These are phyloP conservation scores for Magallana gigas DNA, from an alignment of 1,140 invertebrate genomes.

Conservation along the genomic window DNA sequence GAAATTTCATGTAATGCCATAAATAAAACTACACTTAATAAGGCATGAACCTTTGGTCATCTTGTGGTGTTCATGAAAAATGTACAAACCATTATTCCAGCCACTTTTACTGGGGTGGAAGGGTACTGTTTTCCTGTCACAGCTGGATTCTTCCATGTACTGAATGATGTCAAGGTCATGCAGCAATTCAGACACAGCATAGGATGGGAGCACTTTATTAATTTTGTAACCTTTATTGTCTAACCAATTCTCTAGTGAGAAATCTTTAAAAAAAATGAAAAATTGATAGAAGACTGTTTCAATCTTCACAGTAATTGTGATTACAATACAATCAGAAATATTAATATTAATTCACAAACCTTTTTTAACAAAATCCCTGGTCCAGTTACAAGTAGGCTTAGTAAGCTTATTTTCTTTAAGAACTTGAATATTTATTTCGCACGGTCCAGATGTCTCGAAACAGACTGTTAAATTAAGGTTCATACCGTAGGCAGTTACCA, in stretches of 20 bases:
- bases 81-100: slow-evolving; percentile 39
- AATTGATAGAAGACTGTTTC: neutral
- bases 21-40: no score
- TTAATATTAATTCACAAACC: neutral
- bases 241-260: slow-evolving; percentile 3
- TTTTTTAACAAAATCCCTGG: slow-evolving; percentile 37
- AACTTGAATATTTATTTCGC: slow-evolving; percentile 38
- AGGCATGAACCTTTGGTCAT: no score
- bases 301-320: no score
- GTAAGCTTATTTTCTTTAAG: slow-evolving; percentile 25
- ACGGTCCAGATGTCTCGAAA: slow-evolving; percentile 46
- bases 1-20: no score
- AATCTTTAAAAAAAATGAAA: neutral
- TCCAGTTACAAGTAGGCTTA: slow-evolving; percentile 40
- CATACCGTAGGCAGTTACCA: slow-evolving; percentile 11
- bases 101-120: slow-evolving; percentile 10
- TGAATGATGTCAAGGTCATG: slow-evolving; percentile 38
- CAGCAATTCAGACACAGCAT: slow-evolving; percentile 18
- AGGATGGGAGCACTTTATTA: neutral
- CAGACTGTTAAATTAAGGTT: slow-evolving; percentile 59
- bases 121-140: neutral
- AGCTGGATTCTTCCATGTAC: neutral
- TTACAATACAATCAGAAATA: neutral
- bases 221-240: neutral
- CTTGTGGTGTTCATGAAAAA: neutral